phyloP scores from a whole-genome alignment of 1,140 invertebrate genomes.

The Calosoma granatense region DNA sequence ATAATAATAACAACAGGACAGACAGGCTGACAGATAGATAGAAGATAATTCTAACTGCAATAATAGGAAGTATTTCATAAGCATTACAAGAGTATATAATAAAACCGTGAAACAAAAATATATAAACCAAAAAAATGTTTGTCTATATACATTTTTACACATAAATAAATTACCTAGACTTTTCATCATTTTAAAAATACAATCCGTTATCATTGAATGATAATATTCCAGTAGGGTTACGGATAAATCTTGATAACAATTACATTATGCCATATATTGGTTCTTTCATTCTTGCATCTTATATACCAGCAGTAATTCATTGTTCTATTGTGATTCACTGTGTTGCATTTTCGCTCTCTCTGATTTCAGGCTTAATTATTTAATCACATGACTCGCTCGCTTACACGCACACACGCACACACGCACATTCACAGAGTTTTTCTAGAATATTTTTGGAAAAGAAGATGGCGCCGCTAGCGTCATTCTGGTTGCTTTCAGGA shows the following conservation, averaged over 20 bases:
- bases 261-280: not conserved
- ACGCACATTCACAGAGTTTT: not conserved
- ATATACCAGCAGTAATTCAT: no score
- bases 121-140: not conserved
- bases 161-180: slow-evolving; percentile 2
- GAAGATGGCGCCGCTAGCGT: not conserved
- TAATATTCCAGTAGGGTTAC: not conserved
- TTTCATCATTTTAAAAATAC: not conserved
- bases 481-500: slow-evolving; percentile 51
- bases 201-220: not conserved
- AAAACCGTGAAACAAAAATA: not conserved
- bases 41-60: no score
- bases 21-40: no score
- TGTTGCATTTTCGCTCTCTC: no score
- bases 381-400: slow-evolving; percentile 1
- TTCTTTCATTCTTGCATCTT: no score
- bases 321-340: no score
- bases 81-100: not conserved
- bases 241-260: not conserved
- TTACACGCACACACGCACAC: not conserved
- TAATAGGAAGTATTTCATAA: no score
- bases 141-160: slow-evolving; percentile 3
- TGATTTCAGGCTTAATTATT: not conserved
- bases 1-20: no score
- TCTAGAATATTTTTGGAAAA: not conserved